A percentile compares a stretch with the other conserved stretches of the same genome.
Evolutionary conservation across 2,797 vertebrate genomes (phyloP).

Genomic region (Ibycter americanus): DNA sequence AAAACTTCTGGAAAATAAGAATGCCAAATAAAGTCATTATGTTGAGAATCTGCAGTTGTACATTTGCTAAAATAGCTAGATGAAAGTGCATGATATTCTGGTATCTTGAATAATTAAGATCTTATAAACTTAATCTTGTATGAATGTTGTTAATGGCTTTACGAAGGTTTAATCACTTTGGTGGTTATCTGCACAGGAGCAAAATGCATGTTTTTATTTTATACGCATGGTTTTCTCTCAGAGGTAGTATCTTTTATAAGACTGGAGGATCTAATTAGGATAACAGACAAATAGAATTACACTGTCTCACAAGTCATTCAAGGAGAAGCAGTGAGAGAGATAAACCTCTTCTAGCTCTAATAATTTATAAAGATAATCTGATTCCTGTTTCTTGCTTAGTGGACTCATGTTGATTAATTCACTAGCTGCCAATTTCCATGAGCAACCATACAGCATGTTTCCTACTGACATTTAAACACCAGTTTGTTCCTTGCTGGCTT

Average conservation of each 20-base stretch:
- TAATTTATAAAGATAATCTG: background rate
- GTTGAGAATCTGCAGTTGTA: background rate
- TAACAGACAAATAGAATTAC: background rate
- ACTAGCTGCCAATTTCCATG: background rate
- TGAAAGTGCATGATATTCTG: background rate
- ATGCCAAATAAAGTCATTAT: background rate
- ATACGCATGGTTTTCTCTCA: background rate
- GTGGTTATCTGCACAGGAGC: background rate
- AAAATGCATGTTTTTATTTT: background rate
- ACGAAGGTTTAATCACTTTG: background rate
- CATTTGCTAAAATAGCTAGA: background rate
- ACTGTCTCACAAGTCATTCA: background rate
- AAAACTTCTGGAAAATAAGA: conserved; percentile 33
- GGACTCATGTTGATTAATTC: background rate
- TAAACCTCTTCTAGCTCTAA: background rate
- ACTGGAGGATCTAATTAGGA: background rate
- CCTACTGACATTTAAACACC: background rate
- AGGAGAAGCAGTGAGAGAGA: background rate
- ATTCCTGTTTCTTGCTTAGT: background rate
- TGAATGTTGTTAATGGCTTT: background rate
- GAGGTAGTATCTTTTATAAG: background rate
- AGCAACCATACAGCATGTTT: background rate
- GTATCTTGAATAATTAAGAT: background rate
- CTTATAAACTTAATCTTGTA: background rate
- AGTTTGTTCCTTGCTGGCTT: background rate